Base-by-base conservation (phyloP, 2,888 invertebrate species). In the Drosophila nr. medialis region DNA sequence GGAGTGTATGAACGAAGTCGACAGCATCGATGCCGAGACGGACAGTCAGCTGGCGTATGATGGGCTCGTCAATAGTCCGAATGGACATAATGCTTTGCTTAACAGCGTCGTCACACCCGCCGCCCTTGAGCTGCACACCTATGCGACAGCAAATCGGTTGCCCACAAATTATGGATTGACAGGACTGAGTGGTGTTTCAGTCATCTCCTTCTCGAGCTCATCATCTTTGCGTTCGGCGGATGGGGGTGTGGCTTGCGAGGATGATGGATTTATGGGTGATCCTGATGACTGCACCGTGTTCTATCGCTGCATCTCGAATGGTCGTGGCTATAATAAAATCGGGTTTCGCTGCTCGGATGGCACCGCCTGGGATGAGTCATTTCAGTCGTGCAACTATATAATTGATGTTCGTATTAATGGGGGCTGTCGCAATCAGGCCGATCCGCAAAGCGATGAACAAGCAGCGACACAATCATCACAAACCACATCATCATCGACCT, bases 281-380 rank as follows among this genome's bases (percentile, higher is more conserved):
- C 93, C 94, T 45, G 93, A 93, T 51, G 94, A 96, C 87, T 97
- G 97, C 89, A 95, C 94, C 70, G 96, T 95, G 91, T 97, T 97
- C 93, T 96, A 96, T 90, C 94, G 96, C 78, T 97, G 97, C 92
- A 96, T 96, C 29, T 93, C 94, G 67, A 94, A 94, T 87, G 95
- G 94, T 0, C 93, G 94, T 34, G 94, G 94, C 70, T 96, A 93
- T 82, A 95, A 93, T 54, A 95, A 94, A 92, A 95, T 96, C 90
- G 95, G 96, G 73, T 97, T 96, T 91, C 93, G 93, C 18, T 97
- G 97, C 91, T 96, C 95, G 4, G 94, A 95, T 63, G 96, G 96
- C 58, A 97, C 97, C 7, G 95, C 96, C 38, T 97, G 97, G 96
- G 96, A 96, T 92, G 94, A 95, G 66, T 93, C 94, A 60, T 93